A percentile compares a stretch with the other conserved stretches of the same genome.
Evolutionary conservation across 2,113 vertebrate species (phyloP).

Genomic region (Sylvilagus bachmani): DNA sequence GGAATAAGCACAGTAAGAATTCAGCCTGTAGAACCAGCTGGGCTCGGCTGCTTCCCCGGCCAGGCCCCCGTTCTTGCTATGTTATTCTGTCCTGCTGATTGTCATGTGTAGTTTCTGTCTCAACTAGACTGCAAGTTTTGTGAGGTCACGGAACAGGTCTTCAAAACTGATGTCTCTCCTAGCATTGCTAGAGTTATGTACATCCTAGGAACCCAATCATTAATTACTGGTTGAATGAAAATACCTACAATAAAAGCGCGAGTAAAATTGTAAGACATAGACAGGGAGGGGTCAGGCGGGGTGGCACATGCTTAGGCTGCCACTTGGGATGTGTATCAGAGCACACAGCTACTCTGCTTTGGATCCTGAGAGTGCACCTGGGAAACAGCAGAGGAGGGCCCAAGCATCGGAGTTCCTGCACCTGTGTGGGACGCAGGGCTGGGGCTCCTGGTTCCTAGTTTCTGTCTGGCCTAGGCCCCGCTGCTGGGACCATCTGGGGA

Average conservation of each 20-base stretch:
- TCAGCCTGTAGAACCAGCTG: not conserved
- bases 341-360: too few relatives aligned
- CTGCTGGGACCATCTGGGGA: too few relatives aligned
- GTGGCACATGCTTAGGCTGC: too few relatives aligned
- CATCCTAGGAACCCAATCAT: constrained; percentile 9
- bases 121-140: not conserved
- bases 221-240: constrained; percentile 37
- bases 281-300: too few relatives aligned
- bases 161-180: not conserved
- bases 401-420: too few relatives aligned
- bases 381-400: too few relatives aligned
- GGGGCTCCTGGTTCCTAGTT: too few relatives aligned
- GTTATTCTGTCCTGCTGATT: not conserved
- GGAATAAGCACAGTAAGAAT: not conserved
- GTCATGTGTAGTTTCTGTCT: not conserved
- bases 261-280: not conserved
- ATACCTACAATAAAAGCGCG: constrained; percentile 44
- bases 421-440: too few relatives aligned
- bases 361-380: too few relatives aligned
- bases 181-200: not conserved
- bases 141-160: not conserved
- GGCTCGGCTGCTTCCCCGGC: accelerated
- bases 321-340: too few relatives aligned
- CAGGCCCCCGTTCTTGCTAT: not conserved
- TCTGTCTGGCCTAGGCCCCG: too few relatives aligned